phyloP scores from a whole-genome alignment of 2,888 invertebrate genomes.

The Aphodius sticticus region DNA sequence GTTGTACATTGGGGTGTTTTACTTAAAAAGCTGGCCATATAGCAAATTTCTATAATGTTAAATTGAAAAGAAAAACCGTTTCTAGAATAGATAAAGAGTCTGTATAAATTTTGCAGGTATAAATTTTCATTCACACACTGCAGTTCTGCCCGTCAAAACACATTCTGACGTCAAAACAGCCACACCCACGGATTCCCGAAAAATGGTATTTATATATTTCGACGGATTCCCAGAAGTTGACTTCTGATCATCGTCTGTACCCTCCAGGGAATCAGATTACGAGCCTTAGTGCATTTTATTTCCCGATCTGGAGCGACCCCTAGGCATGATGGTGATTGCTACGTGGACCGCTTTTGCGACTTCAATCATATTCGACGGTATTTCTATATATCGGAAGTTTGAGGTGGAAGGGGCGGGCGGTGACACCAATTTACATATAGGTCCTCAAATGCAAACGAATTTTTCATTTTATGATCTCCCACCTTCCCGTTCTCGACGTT shows the following conservation, averaged over 20 bases:
- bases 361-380: neutral
- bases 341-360: neutral
- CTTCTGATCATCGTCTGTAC: slow-evolving; percentile 42
- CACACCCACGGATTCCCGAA: neutral
- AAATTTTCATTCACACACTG: no score
- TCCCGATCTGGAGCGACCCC: slow-evolving; percentile 40
- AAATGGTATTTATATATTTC: slow-evolving; percentile 4
- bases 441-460: neutral
- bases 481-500: neutral
- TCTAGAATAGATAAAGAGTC: no score
- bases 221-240: slow-evolving; percentile 31
- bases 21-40: no score
- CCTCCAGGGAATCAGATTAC: slow-evolving; percentile 44
- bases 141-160: no score
- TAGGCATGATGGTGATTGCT: slow-evolving; percentile 26
- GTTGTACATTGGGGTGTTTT: no score
- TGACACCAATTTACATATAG: neutral
- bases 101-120: no score
- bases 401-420: neutral
- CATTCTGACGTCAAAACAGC: neutral
- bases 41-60: no score
- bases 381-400: slow-evolving; percentile 23
- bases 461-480: neutral
- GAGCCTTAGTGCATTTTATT: slow-evolving; percentile 47
- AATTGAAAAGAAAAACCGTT: no score